Conservation (phyloP, 2,797 vertebrate genomes). For the Cossypha polioptera region DNA sequence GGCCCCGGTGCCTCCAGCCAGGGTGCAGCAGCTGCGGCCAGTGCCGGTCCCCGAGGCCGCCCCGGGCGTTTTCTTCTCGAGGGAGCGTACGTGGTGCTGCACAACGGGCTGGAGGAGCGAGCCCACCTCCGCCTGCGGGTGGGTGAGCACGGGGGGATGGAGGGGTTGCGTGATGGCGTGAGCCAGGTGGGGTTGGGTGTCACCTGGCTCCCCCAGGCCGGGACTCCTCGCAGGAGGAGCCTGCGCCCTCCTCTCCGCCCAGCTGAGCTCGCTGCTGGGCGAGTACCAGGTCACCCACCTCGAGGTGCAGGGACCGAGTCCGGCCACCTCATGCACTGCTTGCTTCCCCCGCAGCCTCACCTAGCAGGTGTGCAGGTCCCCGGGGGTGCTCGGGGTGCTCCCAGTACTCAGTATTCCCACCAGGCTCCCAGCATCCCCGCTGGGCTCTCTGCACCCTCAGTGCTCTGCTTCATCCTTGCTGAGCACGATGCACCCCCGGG, state of each 20-base stretch:
- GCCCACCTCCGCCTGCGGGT: slow-evolving; percentile 87
- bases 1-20: too few relatives aligned
- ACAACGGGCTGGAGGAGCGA: slow-evolving; percentile 74
- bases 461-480: too few relatives aligned
- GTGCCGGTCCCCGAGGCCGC: slow-evolving; percentile 75
- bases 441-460: too few relatives aligned
- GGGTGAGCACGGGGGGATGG: not conserved
- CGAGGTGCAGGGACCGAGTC: slow-evolving; percentile 89
- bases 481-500: too few relatives aligned
- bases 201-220: slow-evolving; percentile 71
- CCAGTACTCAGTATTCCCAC: not conserved
- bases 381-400: not conserved
- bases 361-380: slow-evolving; percentile 81
- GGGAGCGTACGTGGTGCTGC: slow-evolving; percentile 90
- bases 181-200: too few relatives aligned
- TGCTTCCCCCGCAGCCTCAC: slow-evolving; percentile 87
- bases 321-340: slow-evolving; percentile 85
- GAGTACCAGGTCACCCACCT: slow-evolving; percentile 87
- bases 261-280: slow-evolving; percentile 85
- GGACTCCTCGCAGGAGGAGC: slow-evolving; percentile 86
- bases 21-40: slow-evolving; percentile 89
- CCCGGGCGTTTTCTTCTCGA: slow-evolving; percentile 87
- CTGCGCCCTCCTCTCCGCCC: slow-evolving; percentile 87
- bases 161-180: too few relatives aligned
- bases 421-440: not conserved